Percentiles rank a stretch among this genome's conserved stretches.
Evolutionary conservation across 2,797 vertebrate genomes (phyloP).

Genomic region (Somateria mollissima): DNA sequence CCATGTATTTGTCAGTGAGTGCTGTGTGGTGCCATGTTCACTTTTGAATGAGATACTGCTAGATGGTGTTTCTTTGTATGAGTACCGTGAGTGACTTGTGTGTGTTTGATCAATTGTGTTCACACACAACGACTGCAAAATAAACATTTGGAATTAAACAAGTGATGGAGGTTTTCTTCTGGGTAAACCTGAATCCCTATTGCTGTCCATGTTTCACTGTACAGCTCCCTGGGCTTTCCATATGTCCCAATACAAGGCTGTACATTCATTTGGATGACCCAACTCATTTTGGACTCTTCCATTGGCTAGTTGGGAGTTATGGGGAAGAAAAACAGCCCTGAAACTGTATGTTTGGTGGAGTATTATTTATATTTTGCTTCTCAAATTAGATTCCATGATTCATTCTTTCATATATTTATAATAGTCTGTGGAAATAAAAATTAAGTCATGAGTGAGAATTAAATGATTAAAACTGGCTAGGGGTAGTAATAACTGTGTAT

Average conservation of each 20-base stretch:
- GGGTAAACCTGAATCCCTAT: neutral
- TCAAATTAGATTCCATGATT: neutral
- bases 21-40: neutral
- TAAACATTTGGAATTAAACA: conserved; percentile 34
- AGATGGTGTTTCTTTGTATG: neutral
- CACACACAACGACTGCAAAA: neutral
- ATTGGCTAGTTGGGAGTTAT: neutral
- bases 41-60: accelerated
- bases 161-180: neutral
- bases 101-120: neutral
- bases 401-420: neutral
- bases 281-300: neutral
- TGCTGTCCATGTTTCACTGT: neutral
- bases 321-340: neutral
- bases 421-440: neutral
- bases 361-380: neutral
- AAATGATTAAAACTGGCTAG: neutral
- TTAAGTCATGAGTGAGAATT: neutral
- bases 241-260: neutral
- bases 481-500: neutral
- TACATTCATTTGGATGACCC: accelerated
- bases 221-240: neutral
- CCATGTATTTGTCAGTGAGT: neutral
- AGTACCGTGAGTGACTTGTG: neutral
- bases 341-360: neutral